phyloP scores from a whole-genome alignment of 1,140 invertebrate species.

The Drosophila arawakana region DNA sequence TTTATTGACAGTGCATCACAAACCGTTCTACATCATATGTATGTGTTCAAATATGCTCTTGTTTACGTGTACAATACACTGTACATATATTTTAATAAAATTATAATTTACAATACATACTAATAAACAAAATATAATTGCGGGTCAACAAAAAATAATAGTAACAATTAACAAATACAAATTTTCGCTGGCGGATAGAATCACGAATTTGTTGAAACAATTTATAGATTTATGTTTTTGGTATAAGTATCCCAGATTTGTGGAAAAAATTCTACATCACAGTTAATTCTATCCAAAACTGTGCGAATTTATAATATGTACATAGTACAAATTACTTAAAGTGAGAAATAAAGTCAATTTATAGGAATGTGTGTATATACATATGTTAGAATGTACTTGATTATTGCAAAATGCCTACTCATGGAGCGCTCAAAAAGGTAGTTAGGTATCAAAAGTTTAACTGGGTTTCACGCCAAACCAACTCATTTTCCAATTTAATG shows the following conservation, averaged over 20 bases:
- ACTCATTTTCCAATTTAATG: constrained; percentile 94
- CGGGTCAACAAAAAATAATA: constrained; percentile 14
- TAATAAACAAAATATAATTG: constrained; percentile 18
- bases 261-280: constrained; percentile 23
- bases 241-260: constrained; percentile 19
- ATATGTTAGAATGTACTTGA: constrained; percentile 33
- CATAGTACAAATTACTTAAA: constrained; percentile 39
- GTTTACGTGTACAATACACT: constrained; percentile 7
- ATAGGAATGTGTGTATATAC: constrained; percentile 42
- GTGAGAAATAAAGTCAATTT: constrained; percentile 25
- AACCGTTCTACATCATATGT: constrained; percentile 35
- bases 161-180: constrained; percentile 21
- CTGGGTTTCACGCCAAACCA: constrained; percentile 91
- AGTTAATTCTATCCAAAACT: constrained; percentile 24
- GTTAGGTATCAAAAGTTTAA: constrained; percentile 84
- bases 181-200: constrained; percentile 1
- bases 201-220: neutral
- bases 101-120: constrained; percentile 6
- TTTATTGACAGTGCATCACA: constrained; percentile 54
- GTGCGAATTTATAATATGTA: constrained; percentile 34
- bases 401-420: constrained; percentile 28
- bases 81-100: constrained; percentile 11
- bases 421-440: constrained; percentile 48
- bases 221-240: constrained; percentile 5
- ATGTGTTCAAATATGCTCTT: constrained; percentile 23